Percentiles rank a stretch among this genome's conserved stretches.
phyloP scores from a whole-genome alignment of 2,888 invertebrate species.

The Scaptomyza reducta region DNA sequence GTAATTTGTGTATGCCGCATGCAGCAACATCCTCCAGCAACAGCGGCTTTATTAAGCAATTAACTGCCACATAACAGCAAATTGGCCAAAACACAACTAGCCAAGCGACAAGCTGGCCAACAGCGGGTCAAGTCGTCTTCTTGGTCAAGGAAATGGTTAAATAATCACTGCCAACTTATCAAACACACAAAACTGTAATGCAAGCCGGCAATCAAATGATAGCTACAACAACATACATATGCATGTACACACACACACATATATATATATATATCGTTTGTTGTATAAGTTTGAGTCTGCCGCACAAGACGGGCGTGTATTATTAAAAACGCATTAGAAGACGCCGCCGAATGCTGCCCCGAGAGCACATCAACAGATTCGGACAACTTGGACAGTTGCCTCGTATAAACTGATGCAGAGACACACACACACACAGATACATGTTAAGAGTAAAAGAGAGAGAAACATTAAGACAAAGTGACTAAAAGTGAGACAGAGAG shows the following conservation, averaged over 20 bases:
- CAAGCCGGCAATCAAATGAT: constrained; percentile 55
- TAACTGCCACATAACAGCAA: constrained; percentile 56
- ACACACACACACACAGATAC: not conserved
- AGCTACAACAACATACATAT: constrained; percentile 20
- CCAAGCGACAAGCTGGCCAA: constrained; percentile 42
- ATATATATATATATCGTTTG: constrained; percentile 4
- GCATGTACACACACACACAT: not conserved
- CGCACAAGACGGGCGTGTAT: constrained; percentile 81
- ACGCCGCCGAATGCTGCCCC: constrained; percentile 57
- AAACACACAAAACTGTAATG: constrained; percentile 71
- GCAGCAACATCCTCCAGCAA: constrained; percentile 35
- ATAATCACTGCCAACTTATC: constrained; percentile 78
- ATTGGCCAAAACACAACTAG: constrained; percentile 59
- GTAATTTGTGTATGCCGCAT: constrained; percentile 20
- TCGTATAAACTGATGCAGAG: constrained; percentile 67
- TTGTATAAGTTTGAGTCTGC: constrained; percentile 24
- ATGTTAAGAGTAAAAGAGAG: constrained; percentile 11
- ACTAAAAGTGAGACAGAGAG: not conserved
- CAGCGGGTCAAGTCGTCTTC: constrained; percentile 27
- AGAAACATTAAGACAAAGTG: not conserved
- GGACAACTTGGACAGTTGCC: constrained; percentile 45
- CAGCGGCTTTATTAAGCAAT: constrained; percentile 72
- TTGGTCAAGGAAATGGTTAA: constrained; percentile 69
- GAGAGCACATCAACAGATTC: constrained; percentile 44
- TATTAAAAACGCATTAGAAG: constrained; percentile 85